Evolutionary conservation across 1,140 invertebrate genomes (phyloP).

Genomic region (Saccostrea echinata): DNA sequence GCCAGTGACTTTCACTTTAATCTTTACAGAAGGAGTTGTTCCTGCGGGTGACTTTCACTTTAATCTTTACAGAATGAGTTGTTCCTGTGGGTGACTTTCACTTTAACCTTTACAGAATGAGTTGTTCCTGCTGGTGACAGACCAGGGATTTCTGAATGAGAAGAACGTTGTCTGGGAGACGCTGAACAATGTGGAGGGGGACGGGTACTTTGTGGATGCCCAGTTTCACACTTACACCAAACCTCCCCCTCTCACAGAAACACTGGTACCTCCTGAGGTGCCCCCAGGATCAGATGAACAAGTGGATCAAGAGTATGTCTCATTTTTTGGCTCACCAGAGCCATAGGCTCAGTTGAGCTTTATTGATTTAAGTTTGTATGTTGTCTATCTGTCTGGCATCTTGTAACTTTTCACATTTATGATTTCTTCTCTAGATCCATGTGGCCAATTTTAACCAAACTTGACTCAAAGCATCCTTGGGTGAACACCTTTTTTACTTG

Average conservation of each 20-base stretch:
- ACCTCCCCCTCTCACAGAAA: slow-evolving; percentile 73
- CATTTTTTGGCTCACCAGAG: not conserved
- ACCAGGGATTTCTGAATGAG: slow-evolving; percentile 84
- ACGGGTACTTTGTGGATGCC: slow-evolving; percentile 83
- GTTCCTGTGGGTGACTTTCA: slow-evolving; percentile 82
- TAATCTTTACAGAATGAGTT: slow-evolving; percentile 81
- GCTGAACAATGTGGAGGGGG: slow-evolving; percentile 83
- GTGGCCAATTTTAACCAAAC: no score
- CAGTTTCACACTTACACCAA: slow-evolving; percentile 80
- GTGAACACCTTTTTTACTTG: no score
- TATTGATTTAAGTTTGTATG: not conserved
- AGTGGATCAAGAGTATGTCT: slow-evolving; percentile 83
- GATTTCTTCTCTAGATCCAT: no score
- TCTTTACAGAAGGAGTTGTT: slow-evolving; percentile 53
- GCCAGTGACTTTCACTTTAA: no score
- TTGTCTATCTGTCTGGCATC: no score
- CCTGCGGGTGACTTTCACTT: not conserved
- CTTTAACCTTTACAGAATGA: slow-evolving; percentile 79
- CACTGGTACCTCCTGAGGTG: slow-evolving; percentile 62
- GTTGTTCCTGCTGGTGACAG: slow-evolving; percentile 84
- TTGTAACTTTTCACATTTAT: no score
- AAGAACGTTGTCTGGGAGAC: slow-evolving; percentile 84
- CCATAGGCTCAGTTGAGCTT: not conserved
- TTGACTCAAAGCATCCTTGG: no score
- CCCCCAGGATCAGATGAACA: slow-evolving; percentile 79